phyloP scores from a whole-genome alignment of 2,113 vertebrate genomes.

The Rhinopomastus cyanomelas region DNA sequence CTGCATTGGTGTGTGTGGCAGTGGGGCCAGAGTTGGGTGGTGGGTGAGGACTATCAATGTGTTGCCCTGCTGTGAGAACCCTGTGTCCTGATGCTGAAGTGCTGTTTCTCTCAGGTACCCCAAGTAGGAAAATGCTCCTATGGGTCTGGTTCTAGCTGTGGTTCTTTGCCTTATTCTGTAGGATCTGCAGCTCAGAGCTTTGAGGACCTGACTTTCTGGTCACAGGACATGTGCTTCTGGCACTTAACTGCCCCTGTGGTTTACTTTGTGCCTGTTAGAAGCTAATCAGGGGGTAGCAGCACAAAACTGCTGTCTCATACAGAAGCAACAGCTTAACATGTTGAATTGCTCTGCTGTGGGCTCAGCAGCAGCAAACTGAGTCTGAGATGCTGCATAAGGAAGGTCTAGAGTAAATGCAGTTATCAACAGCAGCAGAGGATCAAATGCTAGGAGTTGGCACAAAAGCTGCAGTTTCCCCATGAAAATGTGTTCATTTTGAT shows the following conservation, averaged over 20 bases:
- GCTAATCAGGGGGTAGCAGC: neutral
- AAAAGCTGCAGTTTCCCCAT: neutral
- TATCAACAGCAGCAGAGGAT: neutral
- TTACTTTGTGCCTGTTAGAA: neutral
- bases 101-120: neutral
- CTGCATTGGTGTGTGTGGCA: fast-evolving
- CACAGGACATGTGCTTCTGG: neutral
- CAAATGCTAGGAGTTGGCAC: neutral
- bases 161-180: neutral
- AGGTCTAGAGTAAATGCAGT: neutral
- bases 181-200: neutral
- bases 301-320: neutral
- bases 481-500: neutral
- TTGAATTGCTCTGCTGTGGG: neutral
- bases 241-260: neutral
- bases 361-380: neutral
- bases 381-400: neutral
- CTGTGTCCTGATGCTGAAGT: too few species aligned
- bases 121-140: neutral
- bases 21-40: neutral
- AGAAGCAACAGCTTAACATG: neutral
- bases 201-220: neutral
- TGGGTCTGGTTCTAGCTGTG: neutral
- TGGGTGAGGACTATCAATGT: neutral
- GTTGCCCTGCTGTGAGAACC: neutral